Base-by-base conservation (phyloP, 2,113 vertebrate species). In the Silurus meridionalis region DNA sequence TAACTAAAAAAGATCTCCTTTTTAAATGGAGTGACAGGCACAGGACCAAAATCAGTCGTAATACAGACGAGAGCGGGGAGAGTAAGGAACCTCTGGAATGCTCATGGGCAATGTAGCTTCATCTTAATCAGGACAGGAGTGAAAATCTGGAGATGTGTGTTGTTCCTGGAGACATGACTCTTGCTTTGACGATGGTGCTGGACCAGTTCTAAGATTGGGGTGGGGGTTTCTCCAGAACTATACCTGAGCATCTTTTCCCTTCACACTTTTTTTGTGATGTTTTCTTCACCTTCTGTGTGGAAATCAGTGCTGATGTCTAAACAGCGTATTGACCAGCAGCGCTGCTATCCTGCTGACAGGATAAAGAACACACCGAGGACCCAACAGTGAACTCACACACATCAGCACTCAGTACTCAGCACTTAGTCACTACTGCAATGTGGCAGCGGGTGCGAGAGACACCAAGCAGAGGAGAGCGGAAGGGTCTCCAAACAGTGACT, bases 181-280 rank as follows among this genome's bases (percentile, higher is more conserved):
- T 89, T 94, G 91, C 91, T 94, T 93, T 94, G 93, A 93, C 92
- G 82, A 93, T 67, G 91, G 87, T 88, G 89, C 89, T 86, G 80
- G 87, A 91, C 86, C 28, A 90, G 84, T 89, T 90, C 91, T 91
- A 87, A 84, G 28, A 75, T 8, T 57, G 55, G 13, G 46, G 8
- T 1, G 90, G 86, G 90, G 87, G 78, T 86, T 66, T 74, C 85
- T 90, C 87, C 83, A 88, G 82, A 86, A 86, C 90, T 93, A 91
- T 91, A 95, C 93, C 94, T 94, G 91, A 93, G 48, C 19, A 25
- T 53, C 14, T 57, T 83, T 83, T 55, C 25, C 1, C n/a, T 28
- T 37, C 55, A 6, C 19, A n/a, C 25, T 4, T 25, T 71, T 9
- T 71, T 15, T 13, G 4, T 60, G 5, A 17, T 17, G 13, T 50